Evolutionary conservation across 2,113 vertebrate genomes (phyloP).

Genomic region (Ursus arctos): DNA sequence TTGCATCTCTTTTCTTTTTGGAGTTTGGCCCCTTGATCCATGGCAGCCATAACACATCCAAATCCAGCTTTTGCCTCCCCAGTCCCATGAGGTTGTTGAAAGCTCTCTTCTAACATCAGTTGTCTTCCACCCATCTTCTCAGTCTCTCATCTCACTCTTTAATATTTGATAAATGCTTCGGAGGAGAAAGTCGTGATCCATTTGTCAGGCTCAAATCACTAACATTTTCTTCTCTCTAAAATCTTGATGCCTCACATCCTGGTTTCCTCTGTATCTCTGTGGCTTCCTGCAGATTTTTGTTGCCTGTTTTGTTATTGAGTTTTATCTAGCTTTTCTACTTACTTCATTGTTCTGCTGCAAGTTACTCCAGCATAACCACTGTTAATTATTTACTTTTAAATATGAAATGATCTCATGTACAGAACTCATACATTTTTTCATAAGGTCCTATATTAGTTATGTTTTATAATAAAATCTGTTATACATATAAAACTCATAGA

Average conservation of each 20-base stretch:
- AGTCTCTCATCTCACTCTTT: neutral
- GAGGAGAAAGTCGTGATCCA: neutral
- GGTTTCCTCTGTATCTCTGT: neutral
- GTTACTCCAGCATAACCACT: slow-evolving; percentile 18
- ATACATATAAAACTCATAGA: neutral
- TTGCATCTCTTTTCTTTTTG: neutral
- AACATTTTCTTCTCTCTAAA: neutral
- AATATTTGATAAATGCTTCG: neutral
- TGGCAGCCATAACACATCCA: neutral
- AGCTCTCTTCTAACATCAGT: neutral
- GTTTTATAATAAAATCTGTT: slow-evolving; percentile 20
- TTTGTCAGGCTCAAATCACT: neutral
- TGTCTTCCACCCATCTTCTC: neutral
- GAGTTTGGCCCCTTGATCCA: neutral
- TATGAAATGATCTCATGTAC: neutral
- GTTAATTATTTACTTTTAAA: slow-evolving; percentile 43
- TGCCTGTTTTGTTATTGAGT: neutral
- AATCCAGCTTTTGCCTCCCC: neutral
- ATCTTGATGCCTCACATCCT: neutral
- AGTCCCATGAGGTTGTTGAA: neutral
- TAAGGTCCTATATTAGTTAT: neutral
- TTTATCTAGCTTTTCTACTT: neutral
- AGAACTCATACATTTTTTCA: neutral
- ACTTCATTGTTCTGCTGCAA: neutral
- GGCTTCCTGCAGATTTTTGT: neutral